Percentiles rank a stretch among this genome's conserved stretches.
phyloP scores from a whole-genome alignment of 2,797 vertebrate genomes.

The Trichosurus vulpecula region DNA sequence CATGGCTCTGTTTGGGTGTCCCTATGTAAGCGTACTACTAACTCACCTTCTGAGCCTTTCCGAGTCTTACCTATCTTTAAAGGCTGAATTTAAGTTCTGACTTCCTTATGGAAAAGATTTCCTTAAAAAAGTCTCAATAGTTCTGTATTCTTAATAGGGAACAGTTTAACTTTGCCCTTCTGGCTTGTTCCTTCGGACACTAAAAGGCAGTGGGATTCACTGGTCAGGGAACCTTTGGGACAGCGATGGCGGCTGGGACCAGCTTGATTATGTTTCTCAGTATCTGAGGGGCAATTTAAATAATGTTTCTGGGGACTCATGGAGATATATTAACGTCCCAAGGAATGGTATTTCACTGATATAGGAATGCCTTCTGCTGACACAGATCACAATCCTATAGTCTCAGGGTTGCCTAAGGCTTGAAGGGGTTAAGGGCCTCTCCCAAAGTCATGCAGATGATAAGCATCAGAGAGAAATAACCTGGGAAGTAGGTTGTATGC shows the following conservation, averaged over 20 bases:
- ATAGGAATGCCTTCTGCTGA: neutral
- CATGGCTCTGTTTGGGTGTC: neutral
- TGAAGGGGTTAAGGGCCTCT: neutral
- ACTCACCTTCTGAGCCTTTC: neutral
- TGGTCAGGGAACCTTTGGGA: too few species aligned
- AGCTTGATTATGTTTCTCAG: too few species aligned
- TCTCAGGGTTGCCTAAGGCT: neutral
- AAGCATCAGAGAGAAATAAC: neutral
- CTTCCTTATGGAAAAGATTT: neutral
- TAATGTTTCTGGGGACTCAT: too few species aligned
- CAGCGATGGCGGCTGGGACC: too few species aligned
- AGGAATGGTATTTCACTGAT: too few species aligned
- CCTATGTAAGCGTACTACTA: neutral
- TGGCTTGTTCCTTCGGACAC: neutral
- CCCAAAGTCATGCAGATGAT: neutral
- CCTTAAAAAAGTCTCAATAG: neutral
- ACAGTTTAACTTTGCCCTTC: neutral
- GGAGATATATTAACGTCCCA: too few species aligned
- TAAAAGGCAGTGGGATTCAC: neutral
- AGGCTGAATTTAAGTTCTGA: neutral
- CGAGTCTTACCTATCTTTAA: neutral
- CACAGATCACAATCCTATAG: neutral
- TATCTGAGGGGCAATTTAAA: too few species aligned
- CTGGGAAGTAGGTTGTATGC: neutral
- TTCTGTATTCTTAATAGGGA: neutral